Base-by-base conservation (phyloP, 2,888 invertebrate genomes). In the Thereva unica region DNA sequence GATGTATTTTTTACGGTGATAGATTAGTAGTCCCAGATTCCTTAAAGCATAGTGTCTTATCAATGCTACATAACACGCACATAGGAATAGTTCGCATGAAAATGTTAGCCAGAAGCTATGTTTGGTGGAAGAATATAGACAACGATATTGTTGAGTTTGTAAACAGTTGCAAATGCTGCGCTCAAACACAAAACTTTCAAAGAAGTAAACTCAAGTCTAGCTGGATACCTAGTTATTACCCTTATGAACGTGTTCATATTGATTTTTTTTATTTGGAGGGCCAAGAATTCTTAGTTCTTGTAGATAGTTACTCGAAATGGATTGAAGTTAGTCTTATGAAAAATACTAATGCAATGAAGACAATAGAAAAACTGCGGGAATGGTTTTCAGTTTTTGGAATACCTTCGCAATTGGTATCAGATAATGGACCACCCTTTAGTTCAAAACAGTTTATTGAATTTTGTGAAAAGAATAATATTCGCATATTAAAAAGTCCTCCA, bases 401-500 rank as follows among this genome's bases (percentile, higher is more conserved):
- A n/a, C 72, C 73, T 12, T 69, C 50, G 34, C 23, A 65, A 6
- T 49, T 71, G 7, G 72, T 71, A 3, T 71, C 72, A n/a, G n/a
- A n/a, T n/a, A n/a, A n/a, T n/a, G n/a, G n/a, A n/a, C n/a, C n/a
- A n/a, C n/a, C 0, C 71, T 41, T 41, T 41, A 34, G 52, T 23
- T 63, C 41, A 52, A 10, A 10, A 10, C 49, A 63, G 49, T 52
- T 68, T 35, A 35, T 38, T 3, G 8, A 57, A 35, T 68, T 59
- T 52, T 68, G 68, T 54, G n/a, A n/a, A n/a, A n/a, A n/a, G n/a
- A 57, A 42, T 3, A 9, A 44, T 40, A 45, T 53, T 8, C 9
- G 23, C 1, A 42, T 68, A 35, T n/a, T 64, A 10, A 59, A 64
- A 50, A 65, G 50, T 64, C 67, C 67, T 6, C 66, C 66, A 38